Conservation (phyloP, 2,113 vertebrate species). For the Cinclus cinclus region DNA sequence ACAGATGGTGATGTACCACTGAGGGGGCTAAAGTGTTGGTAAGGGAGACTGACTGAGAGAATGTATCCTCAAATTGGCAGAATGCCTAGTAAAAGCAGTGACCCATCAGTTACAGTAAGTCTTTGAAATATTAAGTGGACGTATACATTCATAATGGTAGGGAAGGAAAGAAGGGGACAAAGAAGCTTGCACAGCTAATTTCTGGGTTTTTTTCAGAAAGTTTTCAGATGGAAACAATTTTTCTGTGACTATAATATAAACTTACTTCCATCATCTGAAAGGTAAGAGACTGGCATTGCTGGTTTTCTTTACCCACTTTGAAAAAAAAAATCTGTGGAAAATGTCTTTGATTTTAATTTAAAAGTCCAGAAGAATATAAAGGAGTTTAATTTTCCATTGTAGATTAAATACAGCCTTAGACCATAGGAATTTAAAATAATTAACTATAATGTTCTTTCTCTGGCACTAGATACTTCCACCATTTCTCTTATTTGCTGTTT, state of each 20-base stretch:
- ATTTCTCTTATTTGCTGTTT: not conserved
- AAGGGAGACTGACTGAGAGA: conserved; percentile 25
- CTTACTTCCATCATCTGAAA: not conserved
- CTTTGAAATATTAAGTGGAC: conserved; percentile 37
- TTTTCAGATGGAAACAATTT: not conserved
- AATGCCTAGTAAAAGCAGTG: conserved; percentile 27
- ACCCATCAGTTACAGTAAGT: not conserved
- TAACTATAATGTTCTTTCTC: not conserved
- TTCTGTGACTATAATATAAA: not conserved
- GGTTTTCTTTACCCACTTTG: not conserved
- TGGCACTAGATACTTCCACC: not conserved
- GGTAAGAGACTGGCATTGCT: not conserved
- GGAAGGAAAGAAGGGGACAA: accelerated
- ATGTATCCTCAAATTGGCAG: not conserved
- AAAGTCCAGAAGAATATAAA: not conserved
- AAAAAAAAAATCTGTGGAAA: not conserved
- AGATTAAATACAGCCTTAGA: not conserved
- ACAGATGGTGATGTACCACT: conserved; percentile 47
- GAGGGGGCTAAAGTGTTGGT: conserved; percentile 29
- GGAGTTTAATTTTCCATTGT: not conserved
- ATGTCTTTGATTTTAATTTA: not conserved
- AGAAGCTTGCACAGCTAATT: not conserved
- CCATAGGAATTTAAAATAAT: not conserved
- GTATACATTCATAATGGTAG: not conserved
- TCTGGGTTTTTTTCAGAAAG: not conserved